Conservation (phyloP, 2,888 invertebrate genomes). For the Tuta absoluta region DNA sequence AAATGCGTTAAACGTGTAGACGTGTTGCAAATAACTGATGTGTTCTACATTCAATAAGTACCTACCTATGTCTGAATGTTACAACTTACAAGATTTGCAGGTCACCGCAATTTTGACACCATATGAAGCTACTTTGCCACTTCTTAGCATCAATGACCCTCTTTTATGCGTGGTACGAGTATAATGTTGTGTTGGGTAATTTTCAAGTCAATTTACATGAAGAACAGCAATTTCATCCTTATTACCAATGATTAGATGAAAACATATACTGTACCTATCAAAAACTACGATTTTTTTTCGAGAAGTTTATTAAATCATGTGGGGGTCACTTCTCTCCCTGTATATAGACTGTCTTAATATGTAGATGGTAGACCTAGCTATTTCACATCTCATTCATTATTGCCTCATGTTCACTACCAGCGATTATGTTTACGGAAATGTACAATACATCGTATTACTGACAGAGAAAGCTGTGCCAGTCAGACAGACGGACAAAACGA, state of each 20-base stretch:
- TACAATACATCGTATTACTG: conserved; percentile 33
- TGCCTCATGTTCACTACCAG: conserved; percentile 16
- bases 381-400: no score
- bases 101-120: conserved; percentile 19
- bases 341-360: no score
- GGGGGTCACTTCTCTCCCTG: no score
- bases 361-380: no score
- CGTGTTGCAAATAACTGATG: conserved; percentile 12
- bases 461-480: conserved; percentile 47
- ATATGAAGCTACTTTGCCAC: conserved; percentile 10
- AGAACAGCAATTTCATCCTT: neutral
- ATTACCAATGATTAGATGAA: no score
- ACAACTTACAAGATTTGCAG: conserved; percentile 15
- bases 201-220: neutral
- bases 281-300: no score
- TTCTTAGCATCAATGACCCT: conserved; percentile 8
- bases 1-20: neutral
- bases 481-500: conserved; percentile 39
- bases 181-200: neutral
- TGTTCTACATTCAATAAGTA: conserved; percentile 16
- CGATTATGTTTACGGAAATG: conserved; percentile 56
- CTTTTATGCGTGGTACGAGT: neutral
- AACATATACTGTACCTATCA: no score
- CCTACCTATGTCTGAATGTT: neutral
- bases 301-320: no score